phyloP scores from a whole-genome alignment of 2,888 invertebrate genomes.

The Oeneis ivallda region DNA sequence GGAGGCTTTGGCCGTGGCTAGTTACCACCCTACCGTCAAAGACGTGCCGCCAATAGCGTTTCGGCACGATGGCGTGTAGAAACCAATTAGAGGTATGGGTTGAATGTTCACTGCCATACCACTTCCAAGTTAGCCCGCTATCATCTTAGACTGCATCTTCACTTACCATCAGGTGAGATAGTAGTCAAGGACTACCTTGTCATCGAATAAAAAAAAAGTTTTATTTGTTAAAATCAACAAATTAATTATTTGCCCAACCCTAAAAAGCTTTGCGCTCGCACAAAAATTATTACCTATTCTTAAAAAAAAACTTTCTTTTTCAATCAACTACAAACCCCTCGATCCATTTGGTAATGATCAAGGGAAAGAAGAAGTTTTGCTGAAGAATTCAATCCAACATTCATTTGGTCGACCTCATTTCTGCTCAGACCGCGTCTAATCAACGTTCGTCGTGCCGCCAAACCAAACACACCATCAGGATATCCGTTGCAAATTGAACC shows the following conservation, averaged over 20 bases:
- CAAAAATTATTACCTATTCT: background rate
- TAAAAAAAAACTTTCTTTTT: background rate
- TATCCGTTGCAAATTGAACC: slow-evolving; percentile 2
- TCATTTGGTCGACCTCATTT: slow-evolving; percentile 19
- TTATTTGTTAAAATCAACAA: background rate
- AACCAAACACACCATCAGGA: background rate
- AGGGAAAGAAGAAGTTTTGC: slow-evolving; percentile 1
- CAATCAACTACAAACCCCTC: background rate
- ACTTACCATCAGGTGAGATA: too few relatives aligned
- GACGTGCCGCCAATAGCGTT: too few relatives aligned
- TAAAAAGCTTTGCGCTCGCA: background rate
- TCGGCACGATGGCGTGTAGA: too few relatives aligned
- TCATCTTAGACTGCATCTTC: too few relatives aligned
- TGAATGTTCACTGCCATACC: too few relatives aligned
- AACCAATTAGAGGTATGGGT: too few relatives aligned
- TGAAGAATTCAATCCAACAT: slow-evolving; percentile 13
- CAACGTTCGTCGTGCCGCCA: slow-evolving; percentile 2
- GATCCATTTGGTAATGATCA: background rate
- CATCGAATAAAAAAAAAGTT: too few relatives aligned
- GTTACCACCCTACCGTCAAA: too few relatives aligned
- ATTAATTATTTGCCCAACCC: background rate
- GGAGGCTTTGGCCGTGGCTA: too few relatives aligned
- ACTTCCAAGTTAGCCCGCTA: too few relatives aligned
- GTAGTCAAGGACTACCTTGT: too few relatives aligned
- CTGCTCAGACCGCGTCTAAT: slow-evolving; percentile 20